These are phyloP conservation scores for Furcula furcula DNA, from an alignment of 2,888 invertebrate species.

Conservation along the genomic window DNA sequence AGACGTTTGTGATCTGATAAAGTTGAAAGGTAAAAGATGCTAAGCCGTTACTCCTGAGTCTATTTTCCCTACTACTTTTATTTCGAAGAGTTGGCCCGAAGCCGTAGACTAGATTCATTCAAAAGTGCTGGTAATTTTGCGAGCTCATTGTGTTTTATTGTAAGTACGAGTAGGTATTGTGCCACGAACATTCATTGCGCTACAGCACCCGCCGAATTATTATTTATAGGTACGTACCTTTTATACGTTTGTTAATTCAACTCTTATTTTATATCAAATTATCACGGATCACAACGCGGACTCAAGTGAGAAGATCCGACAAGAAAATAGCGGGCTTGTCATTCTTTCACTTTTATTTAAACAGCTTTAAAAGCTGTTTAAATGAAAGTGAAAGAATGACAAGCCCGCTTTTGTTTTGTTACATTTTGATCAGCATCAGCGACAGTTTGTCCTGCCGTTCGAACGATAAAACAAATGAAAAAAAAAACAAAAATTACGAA, in stretches of 20 bases:
- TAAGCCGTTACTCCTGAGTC: not conserved
- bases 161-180: too few species aligned
- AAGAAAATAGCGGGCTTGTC: too few species aligned
- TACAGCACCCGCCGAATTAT: constrained; percentile 13
- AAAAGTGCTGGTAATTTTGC: constrained; percentile 33
- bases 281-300: too few species aligned
- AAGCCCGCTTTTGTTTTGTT: too few species aligned
- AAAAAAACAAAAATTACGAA: too few species aligned
- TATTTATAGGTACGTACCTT: constrained; percentile 15
- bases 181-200: constrained; percentile 8
- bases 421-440: too few species aligned
- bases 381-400: too few species aligned
- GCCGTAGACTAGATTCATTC: constrained; percentile 9
- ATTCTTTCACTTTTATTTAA: too few species aligned
- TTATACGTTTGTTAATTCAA: constrained; percentile 4
- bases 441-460: too few species aligned
- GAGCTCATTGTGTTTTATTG: constrained; percentile 30
- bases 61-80: constrained; percentile 2
- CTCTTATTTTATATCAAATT: constrained; percentile 7
- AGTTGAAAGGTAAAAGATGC: not conserved
- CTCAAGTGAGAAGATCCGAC: too few species aligned
- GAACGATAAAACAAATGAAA: too few species aligned
- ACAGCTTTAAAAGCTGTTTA: too few species aligned
- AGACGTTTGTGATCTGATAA: not conserved
- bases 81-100: constrained; percentile 2